Percentiles rank a stretch among this genome's conserved stretches.
phyloP scores from a whole-genome alignment of 92 coral and sea anemone species.

The Virgularia gustaviana region DNA sequence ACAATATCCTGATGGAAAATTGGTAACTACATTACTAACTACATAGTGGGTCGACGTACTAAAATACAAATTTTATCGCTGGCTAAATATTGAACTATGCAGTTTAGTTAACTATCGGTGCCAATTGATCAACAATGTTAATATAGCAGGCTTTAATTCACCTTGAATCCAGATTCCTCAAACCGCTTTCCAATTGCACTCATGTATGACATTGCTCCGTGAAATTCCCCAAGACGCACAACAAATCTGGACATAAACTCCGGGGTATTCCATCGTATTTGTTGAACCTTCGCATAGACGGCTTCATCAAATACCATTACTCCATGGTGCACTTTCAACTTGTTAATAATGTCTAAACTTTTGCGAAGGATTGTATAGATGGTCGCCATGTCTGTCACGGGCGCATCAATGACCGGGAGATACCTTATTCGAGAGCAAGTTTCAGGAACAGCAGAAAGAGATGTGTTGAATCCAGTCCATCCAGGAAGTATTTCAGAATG shows the following conservation, averaged over 20 bases:
- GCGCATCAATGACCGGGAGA: constrained; percentile 1
- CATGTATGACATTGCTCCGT: background rate
- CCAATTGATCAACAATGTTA: background rate
- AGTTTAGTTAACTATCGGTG: background rate
- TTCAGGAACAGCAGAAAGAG: background rate
- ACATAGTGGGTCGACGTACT: background rate
- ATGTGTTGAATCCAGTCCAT: background rate
- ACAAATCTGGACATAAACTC: background rate
- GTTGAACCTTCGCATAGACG: background rate
- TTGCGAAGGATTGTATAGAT: background rate
- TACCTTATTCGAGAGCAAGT: background rate
- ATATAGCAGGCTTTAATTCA: background rate
- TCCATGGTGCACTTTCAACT: background rate
- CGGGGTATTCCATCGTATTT: background rate
- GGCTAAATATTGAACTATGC: background rate
- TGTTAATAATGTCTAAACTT: background rate
- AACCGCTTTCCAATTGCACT: background rate
- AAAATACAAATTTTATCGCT: background rate
- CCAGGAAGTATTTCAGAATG: background rate
- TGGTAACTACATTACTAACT: background rate
- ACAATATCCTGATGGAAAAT: background rate
- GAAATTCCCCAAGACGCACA: background rate
- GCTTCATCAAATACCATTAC: background rate
- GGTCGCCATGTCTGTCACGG: background rate
- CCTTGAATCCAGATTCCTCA: background rate